Conservation (phyloP, 2,888 invertebrate species). For the Acrobasis consociella region DNA sequence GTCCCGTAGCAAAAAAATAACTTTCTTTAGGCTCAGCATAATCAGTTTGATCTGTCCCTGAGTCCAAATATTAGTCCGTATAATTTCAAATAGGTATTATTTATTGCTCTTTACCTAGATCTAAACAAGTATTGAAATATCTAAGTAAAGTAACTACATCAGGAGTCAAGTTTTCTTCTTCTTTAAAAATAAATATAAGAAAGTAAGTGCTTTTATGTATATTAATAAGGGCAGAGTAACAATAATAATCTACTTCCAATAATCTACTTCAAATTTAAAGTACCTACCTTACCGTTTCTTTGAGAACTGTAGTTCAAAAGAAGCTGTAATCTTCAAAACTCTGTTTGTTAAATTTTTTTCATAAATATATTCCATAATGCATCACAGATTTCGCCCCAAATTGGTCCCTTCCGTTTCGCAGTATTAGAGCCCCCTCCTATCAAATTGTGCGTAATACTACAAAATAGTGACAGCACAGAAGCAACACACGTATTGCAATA, state of each 20-base stretch:
- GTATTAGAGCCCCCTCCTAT: constrained; percentile 48
- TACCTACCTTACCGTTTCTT: background rate
- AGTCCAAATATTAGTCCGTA: no score
- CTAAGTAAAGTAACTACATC: no score
- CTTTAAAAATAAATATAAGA: no score
- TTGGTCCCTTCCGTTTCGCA: constrained; percentile 58
- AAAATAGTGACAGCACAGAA: background rate
- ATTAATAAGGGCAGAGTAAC: no score
- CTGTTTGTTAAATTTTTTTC: constrained; percentile 10
- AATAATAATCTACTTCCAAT: background rate
- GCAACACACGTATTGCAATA: background rate
- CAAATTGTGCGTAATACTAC: constrained; percentile 53
- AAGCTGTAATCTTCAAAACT: background rate
- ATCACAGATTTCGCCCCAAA: constrained; percentile 33
- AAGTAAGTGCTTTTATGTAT: no score
- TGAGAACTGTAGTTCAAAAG: constrained; percentile 5
- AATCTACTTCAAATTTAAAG: background rate
- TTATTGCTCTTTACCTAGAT: no score
- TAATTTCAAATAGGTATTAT: no score
- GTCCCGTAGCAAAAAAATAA: no score
- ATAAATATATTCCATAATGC: constrained; percentile 18
- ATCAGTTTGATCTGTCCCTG: no score
- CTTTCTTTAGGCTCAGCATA: no score
- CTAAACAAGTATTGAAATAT: no score
- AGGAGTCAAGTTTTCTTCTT: no score